These are phyloP conservation scores for Synanthedon tipuliformis DNA, from an alignment of 2,888 invertebrate species.

Conservation along the genomic window DNA sequence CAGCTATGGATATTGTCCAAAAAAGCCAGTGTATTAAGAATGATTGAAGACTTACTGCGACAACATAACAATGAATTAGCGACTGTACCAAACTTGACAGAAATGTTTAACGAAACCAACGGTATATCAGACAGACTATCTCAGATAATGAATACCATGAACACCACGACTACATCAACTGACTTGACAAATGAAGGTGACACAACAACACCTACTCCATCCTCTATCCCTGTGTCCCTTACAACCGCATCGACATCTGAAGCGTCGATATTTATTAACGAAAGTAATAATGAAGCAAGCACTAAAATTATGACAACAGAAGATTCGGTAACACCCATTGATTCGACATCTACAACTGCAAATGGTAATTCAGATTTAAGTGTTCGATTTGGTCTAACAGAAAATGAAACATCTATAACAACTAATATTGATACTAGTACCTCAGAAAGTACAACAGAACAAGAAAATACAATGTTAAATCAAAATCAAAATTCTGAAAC, in stretches of 20 bases:
- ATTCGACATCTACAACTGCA: constrained; percentile 11
- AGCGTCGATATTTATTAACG: constrained; percentile 4
- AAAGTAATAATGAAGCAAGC: constrained; percentile 13
- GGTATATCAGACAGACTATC: constrained; percentile 46
- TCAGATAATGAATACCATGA: constrained; percentile 51
- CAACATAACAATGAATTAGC: constrained; percentile 56
- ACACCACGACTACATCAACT: constrained; percentile 28
- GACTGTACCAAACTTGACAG: constrained; percentile 38
- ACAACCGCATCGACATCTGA: constrained; percentile 9
- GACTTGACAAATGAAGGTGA: constrained; percentile 15
- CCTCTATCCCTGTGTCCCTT: constrained; percentile 20
- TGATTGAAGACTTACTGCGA: constrained; percentile 61
- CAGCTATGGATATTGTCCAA: constrained; percentile 60
- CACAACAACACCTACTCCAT: constrained; percentile 12
- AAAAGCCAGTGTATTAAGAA: constrained; percentile 59
- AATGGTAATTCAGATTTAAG: constrained; percentile 7
- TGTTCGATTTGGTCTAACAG: constrained; percentile 8
- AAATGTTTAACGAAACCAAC: constrained; percentile 30
- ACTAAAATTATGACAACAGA: constrained; percentile 10
- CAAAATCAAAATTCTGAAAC: constrained; percentile 9
- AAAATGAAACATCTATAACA: neutral
- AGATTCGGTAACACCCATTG: constrained; percentile 8
- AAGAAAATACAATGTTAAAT: constrained; percentile 11
- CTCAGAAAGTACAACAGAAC: constrained; percentile 15
- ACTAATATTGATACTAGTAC: constrained; percentile 7